Conservation (phyloP, 2,113 vertebrate genomes). For the Alces alces region DNA sequence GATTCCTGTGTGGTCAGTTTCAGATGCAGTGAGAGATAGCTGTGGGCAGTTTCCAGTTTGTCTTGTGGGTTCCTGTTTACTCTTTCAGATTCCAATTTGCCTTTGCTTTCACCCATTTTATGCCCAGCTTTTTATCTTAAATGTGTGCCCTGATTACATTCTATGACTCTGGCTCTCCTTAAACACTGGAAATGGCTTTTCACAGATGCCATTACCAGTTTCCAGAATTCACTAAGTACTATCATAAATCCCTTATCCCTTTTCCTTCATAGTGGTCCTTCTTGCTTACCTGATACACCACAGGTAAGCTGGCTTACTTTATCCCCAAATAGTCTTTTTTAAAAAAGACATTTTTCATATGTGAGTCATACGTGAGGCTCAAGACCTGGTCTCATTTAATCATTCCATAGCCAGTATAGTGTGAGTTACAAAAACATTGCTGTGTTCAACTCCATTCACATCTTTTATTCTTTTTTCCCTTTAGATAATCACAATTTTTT, state of each 20-base stretch:
- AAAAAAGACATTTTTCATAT: background rate
- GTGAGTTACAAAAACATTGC: background rate
- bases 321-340: background rate
- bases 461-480: background rate
- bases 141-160: background rate
- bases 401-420: background rate
- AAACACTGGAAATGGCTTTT: background rate
- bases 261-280: background rate
- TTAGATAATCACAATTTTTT: background rate
- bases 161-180: background rate
- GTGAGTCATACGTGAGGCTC: background rate
- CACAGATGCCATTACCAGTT: background rate
- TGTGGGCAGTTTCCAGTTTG: background rate
- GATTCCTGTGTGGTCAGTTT: background rate
- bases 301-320: background rate
- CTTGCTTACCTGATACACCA: background rate
- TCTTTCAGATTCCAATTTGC: background rate
- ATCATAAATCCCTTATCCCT: background rate
- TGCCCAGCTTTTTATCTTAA: background rate
- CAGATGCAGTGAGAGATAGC: background rate
- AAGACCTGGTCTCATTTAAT: background rate
- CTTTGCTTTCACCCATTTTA: background rate
- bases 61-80: background rate
- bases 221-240: background rate
- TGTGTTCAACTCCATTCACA: background rate